A percentile compares a stretch with the other conserved stretches of the same genome.
phyloP scores from a whole-genome alignment of 2,888 invertebrate genomes.

The Ophioninae sp. region DNA sequence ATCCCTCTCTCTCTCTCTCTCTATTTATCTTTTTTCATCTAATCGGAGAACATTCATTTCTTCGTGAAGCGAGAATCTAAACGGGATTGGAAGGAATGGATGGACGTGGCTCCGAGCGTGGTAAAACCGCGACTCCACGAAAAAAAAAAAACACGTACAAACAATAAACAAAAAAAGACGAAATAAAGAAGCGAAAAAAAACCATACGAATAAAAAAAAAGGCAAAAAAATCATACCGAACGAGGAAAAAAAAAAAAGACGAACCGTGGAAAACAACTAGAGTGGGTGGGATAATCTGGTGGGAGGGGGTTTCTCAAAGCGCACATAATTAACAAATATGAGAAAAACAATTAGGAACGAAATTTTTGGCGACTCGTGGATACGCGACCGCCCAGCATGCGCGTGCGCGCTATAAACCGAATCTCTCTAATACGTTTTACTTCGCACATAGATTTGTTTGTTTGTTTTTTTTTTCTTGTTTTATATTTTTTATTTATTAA shows the following conservation, averaged over 20 bases:
- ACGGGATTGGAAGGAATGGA: conserved; percentile 18
- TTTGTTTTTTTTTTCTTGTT: conserved; percentile 17
- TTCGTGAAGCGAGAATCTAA: too few species aligned
- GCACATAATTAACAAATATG: conserved; percentile 27
- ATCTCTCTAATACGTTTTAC: conserved; percentile 61
- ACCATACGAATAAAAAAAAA: conserved; percentile 18
- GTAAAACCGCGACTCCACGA: too few species aligned
- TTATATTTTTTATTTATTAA: too few species aligned
- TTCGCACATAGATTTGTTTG: conserved; percentile 44
- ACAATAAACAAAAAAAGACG: conserved; percentile 21
- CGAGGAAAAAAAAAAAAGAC: too few species aligned
- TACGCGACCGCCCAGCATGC: conserved; percentile 11
- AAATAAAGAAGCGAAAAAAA: conserved; percentile 1
- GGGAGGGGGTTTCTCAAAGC: too few species aligned
- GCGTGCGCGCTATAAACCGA: conserved; percentile 47
- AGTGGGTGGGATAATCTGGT: too few species aligned
- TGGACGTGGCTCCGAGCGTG: conserved; percentile 38
- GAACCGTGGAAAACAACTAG: too few species aligned
- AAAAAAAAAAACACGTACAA: too few species aligned
- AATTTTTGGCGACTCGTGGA: conserved; percentile 52
- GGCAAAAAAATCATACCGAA: too few species aligned
- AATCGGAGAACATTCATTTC: background rate
- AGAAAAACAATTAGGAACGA: conserved; percentile 63
- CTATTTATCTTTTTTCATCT: too few species aligned
- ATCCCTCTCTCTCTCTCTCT: conserved; percentile 15